phyloP scores from a whole-genome alignment of 2,888 invertebrate genomes.

The Mesorhabditis belari region DNA sequence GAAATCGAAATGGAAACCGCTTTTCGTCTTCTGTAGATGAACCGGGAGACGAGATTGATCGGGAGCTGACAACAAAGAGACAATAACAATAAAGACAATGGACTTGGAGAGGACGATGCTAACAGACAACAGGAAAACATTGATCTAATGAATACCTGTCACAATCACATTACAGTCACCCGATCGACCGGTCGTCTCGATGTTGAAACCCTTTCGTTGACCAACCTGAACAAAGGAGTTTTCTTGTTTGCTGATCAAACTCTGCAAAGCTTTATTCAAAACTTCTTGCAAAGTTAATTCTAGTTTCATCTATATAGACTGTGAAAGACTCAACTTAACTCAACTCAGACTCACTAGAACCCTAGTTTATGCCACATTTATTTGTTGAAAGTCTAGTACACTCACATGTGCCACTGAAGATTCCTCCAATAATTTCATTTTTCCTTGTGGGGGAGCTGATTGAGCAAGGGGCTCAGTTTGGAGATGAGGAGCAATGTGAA shows the following conservation, averaged over 20 bases:
- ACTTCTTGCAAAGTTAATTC: not conserved
- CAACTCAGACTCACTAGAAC: too few relatives aligned
- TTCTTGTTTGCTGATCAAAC: not conserved
- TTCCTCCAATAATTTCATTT: not conserved
- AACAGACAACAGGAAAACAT: not conserved
- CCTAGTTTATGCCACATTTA: too few relatives aligned
- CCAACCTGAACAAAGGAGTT: slow-evolving; percentile 33
- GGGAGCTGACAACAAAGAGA: slow-evolving; percentile 31
- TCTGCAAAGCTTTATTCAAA: too few relatives aligned
- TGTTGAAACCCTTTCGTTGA: slow-evolving; percentile 48
- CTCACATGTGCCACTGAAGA: not conserved
- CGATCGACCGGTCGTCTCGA: slow-evolving; percentile 36
- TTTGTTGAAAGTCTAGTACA: too few relatives aligned
- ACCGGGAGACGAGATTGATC: slow-evolving; percentile 34
- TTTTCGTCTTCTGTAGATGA: slow-evolving; percentile 24
- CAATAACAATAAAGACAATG: slow-evolving; percentile 7
- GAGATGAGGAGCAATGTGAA: not conserved
- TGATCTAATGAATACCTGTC: slow-evolving; percentile 33
- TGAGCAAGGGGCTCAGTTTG: not conserved
- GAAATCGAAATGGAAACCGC: slow-evolving; percentile 36
- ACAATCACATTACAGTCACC: slow-evolving; percentile 51
- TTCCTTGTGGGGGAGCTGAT: not conserved
- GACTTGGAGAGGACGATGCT: slow-evolving; percentile 5
- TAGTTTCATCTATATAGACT: too few relatives aligned
- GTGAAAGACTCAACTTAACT: too few relatives aligned